Evolutionary conservation across 2,113 vertebrate species (phyloP), one percentile per base, ranked within the genome.

Genomic region (Cinclus cinclus): DNA sequence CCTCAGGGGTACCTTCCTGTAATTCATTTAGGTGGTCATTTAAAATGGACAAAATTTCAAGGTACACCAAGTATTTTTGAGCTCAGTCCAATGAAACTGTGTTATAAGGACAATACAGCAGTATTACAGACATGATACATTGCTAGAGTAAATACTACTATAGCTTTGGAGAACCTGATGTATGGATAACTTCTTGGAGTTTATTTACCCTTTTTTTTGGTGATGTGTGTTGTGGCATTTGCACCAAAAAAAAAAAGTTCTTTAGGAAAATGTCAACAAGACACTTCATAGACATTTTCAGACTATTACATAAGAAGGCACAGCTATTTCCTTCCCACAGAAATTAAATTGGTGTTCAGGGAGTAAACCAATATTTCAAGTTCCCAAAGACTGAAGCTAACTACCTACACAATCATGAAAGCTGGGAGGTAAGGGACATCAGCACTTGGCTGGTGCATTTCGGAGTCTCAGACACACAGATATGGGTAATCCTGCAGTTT

Each of bases 271-370:
- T 42, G 41, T 88, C 90, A 90, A 22, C 1, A 4, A 80, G 71
- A 90, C 33, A 74, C 39, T 88, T 80, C 73, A 77, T 4, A 91
- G 56, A 56, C 78, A 87, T 88, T 95, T 95, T 60, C 71, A 80
- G 67, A 87, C 50, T 73, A 58, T 92, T 92, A 90, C 41, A 30
- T 89, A 95, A 93, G 83, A 91, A 83, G 42, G 63, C 75, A 93
- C 24, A 85, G 80, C 42, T 80, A 92, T 67, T 85, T 87, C 28
- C 78, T 80, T 90, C 76, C 75, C 47, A 88, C 79, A 91, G 60
- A 94, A 93, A 93, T 77, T 80, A 90, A 90, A 86, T 20, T 27
- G 35, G 28, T 53, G 22, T 89, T 88, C 60, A 89, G 59, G 20
- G 9, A 41, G 27, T 23, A 87, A 86, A 82, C 13, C n/a, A 87